Evolutionary conservation across 2,113 vertebrate species (phyloP).

Genomic region (Struthidea cinerea): DNA sequence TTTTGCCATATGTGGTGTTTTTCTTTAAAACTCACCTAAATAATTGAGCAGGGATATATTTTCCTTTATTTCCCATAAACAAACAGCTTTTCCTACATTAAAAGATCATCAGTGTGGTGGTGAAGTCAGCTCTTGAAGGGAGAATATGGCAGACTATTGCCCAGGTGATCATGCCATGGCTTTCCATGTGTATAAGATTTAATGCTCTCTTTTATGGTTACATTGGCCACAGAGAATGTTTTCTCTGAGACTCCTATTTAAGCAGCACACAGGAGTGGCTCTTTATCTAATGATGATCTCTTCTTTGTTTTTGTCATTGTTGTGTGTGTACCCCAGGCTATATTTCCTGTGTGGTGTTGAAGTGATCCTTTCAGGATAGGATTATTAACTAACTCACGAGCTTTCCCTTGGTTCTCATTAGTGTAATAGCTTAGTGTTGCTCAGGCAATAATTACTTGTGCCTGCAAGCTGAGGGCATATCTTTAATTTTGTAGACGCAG

Average conservation of each 20-base stretch:
- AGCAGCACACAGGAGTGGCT: neutral
- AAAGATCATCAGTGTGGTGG: neutral
- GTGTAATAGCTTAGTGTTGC: neutral
- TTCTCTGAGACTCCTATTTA: neutral
- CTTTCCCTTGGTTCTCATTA: neutral
- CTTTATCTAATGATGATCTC: neutral
- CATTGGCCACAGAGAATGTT: neutral
- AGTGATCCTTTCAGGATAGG: neutral
- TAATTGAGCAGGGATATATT: neutral
- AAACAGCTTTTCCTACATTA: neutral
- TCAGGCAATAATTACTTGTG: neutral
- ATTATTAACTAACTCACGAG: neutral
- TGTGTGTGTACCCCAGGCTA: neutral
- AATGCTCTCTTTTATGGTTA: neutral
- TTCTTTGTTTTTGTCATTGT: neutral
- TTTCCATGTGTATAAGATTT: rapidly evolving
- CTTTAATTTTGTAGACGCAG: neutral
- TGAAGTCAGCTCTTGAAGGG: neutral
- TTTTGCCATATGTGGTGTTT: neutral
- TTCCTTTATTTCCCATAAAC: neutral
- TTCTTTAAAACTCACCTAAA: neutral
- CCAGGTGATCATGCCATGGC: neutral
- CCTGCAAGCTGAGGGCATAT: neutral
- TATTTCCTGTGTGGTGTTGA: neutral
- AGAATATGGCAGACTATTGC: neutral